Conservation (phyloP, 2,797 vertebrate species). For the Sebastes variabilis region DNA sequence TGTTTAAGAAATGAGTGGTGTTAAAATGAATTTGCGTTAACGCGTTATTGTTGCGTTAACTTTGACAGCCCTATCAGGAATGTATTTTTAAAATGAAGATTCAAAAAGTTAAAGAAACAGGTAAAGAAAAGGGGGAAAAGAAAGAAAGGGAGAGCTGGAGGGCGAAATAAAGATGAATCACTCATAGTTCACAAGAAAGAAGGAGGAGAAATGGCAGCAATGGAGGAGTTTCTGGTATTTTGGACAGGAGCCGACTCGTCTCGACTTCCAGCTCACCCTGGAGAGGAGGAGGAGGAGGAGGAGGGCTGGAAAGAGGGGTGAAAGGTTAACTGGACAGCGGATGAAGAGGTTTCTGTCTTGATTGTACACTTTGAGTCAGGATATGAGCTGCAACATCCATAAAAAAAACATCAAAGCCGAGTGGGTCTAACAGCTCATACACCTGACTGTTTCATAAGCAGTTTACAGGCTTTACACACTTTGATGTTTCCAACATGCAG, state of each 20-base stretch:
- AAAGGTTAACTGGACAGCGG: slow-evolving; percentile 25
- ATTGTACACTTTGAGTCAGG: slow-evolving; percentile 5
- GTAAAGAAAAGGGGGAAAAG: not conserved
- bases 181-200: not conserved
- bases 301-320: slow-evolving; percentile 3
- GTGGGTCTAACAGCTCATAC: not conserved
- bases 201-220: not conserved
- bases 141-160: not conserved
- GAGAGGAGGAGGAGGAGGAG: not conserved
- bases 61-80: too few relatives aligned
- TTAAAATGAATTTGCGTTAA: too few relatives aligned
- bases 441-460: slow-evolving; percentile 33
- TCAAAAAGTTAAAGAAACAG: not conserved
- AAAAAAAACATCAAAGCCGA: slow-evolving; percentile 32
- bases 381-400: slow-evolving; percentile 26
- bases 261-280: slow-evolving; percentile 1
- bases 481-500: slow-evolving; percentile 35
- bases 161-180: not conserved
- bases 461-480: slow-evolving; percentile 32
- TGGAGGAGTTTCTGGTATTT: slow-evolving; percentile 38
- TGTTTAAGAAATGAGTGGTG: too few relatives aligned
- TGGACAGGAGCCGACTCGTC: slow-evolving; percentile 59
- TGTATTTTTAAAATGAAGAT: not conserved
- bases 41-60: too few relatives aligned
- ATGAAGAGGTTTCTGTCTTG: slow-evolving; percentile 10